phyloP scores from a whole-genome alignment of 2,113 vertebrate species.

The Centropus unirufus region DNA sequence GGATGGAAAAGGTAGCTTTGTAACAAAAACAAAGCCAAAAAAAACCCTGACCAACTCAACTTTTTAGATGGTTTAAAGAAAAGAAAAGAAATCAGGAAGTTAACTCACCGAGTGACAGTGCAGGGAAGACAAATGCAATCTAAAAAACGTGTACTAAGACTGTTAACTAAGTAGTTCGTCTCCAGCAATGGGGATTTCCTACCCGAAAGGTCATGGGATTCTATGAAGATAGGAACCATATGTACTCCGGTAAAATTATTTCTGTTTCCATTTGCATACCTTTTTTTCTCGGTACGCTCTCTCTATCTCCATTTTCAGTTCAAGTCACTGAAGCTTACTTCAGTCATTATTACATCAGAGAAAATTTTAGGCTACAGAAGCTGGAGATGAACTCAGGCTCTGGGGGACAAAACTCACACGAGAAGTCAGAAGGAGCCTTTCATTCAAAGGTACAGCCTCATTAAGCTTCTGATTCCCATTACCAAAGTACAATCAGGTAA shows the following conservation, averaged over 20 bases:
- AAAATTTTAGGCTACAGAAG: slow-evolving; percentile 15
- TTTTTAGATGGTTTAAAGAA: neutral
- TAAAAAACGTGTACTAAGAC: neutral
- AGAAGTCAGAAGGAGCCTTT: slow-evolving; percentile 5
- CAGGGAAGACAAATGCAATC: neutral
- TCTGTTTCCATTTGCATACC: slow-evolving; percentile 62
- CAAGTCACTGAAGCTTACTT: slow-evolving; percentile 37
- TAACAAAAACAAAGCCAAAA: neutral
- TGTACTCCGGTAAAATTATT: slow-evolving; percentile 15
- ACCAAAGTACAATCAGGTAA: neutral
- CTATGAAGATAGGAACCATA: slow-evolving; percentile 30
- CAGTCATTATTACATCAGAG: slow-evolving; percentile 6
- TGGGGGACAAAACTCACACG: neutral
- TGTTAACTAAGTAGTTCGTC: neutral
- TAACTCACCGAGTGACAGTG: neutral
- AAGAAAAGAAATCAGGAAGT: neutral
- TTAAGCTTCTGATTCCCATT: neutral
- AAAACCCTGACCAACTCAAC: no score
- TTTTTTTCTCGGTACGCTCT: slow-evolving; percentile 6
- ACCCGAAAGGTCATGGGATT: neutral
- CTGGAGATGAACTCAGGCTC: neutral
- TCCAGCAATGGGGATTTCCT: slow-evolving; percentile 52
- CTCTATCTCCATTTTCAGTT: slow-evolving; percentile 50
- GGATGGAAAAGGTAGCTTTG: neutral
- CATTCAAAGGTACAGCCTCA: neutral